These are phyloP conservation scores for Lineus longissimus DNA, from an alignment of 1,140 invertebrate species.

Conservation along the genomic window DNA sequence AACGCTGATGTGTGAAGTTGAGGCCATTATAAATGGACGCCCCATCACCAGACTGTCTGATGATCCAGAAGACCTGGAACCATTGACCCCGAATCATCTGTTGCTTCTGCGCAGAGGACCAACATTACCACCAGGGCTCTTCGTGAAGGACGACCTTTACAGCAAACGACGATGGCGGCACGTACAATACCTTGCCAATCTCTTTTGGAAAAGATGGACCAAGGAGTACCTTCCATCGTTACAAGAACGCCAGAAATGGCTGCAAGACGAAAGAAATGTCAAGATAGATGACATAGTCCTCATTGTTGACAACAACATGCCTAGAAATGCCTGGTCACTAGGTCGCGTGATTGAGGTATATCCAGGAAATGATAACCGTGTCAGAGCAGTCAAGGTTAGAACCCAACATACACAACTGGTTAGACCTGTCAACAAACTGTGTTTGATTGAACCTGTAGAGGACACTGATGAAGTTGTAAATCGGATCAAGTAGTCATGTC, in stretches of 20 bases:
- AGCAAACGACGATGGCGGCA: not conserved
- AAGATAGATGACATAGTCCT: conserved; percentile 21
- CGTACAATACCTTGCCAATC: conserved; percentile 15
- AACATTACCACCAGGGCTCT: conserved; percentile 7
- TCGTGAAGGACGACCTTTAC: too few species aligned
- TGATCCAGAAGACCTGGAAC: conserved; percentile 10
- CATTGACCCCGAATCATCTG: conserved; percentile 19
- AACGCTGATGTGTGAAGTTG: conserved; percentile 15
- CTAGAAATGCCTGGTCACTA: conserved; percentile 18
- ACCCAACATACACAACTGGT: not conserved
- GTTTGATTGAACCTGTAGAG: too few species aligned
- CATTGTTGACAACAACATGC: conserved; percentile 9
- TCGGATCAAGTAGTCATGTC: too few species aligned
- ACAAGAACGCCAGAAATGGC: not conserved
- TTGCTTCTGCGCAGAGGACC: not conserved
- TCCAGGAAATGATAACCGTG: conserved; percentile 9
- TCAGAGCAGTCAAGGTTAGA: conserved; percentile 9
- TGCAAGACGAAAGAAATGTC: not conserved
- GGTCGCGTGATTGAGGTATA: conserved; percentile 9
- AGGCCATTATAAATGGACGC: conserved; percentile 10
- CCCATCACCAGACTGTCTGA: conserved; percentile 7
- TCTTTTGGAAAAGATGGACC: conserved; percentile 22
- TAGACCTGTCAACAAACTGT: too few species aligned
- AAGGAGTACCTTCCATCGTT: conserved; percentile 9
- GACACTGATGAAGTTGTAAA: too few species aligned